Evolutionary conservation across 2,797 vertebrate species (phyloP), one percentile per base, ranked within the genome.

Genomic region (Benthosema pterotum): DNA sequence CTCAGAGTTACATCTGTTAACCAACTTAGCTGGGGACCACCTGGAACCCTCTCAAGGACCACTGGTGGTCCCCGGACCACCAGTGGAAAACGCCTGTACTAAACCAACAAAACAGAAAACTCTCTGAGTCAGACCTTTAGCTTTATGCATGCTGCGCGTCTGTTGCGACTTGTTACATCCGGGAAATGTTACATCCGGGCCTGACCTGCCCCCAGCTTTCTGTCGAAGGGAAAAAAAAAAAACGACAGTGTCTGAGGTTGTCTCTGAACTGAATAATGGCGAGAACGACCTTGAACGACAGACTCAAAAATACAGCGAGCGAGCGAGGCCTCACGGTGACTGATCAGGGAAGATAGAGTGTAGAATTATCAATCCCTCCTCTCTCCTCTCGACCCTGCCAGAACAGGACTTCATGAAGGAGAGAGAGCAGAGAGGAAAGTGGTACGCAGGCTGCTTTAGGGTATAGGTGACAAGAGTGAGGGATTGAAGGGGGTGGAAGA

Each of bases 341-440:
- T 79, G 85, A 88, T 88, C 74, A 79, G 73, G 85, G 66, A 63
- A 72, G 85, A 89, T 88, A 76, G 79, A 83, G 32, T 11, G 5
- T 79, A 82, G 84, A 88, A 79, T 83, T 78, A 88, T 88, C 75
- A 81, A 65, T 38, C 32, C 72, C n/a, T n/a, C n/a, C n/a, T n/a
- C n/a, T n/a, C n/a, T 83, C 78, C 83, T 87, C 88, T 89, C 86
- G 88, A n/a, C n/a, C 84, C 82, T 82, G 88, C 82, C 88, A 88
- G 69, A 82, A 22, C 83, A n/a, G n/a, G n/a, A 85, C 32, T 86
- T 83, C 79, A 75, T 59, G 72, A 76, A 71, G 19, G 84, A 68
- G 74, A 11, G 68, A n/a, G 62, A 71, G 66, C n/a, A n/a, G n/a
- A n/a, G n/a, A n/a, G 83, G 82, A 69, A 78, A 75, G 81, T 83